phyloP scores from a whole-genome alignment of 1,140 invertebrate species.

The Holotrichia oblita region DNA sequence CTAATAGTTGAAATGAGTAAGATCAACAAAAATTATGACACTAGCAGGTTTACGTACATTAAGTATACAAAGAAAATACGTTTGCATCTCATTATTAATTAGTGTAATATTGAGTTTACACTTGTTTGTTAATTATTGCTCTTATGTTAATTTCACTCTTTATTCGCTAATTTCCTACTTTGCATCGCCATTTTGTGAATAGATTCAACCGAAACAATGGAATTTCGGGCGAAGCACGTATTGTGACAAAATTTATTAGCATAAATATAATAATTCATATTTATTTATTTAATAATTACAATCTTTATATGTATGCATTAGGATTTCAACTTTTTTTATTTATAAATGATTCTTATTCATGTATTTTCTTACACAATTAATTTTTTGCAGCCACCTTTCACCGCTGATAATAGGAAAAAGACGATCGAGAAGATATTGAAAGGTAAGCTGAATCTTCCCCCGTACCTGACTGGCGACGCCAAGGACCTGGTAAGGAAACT shows the following conservation, averaged over 20 bases:
- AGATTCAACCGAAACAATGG: too few relatives aligned
- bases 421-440: constrained; percentile 99
- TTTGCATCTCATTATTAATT: not conserved
- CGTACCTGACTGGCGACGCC: constrained; percentile 95
- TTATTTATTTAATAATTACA: too few relatives aligned
- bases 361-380: not conserved
- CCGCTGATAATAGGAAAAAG: constrained; percentile 95
- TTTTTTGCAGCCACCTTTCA: constrained; percentile 88
- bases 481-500: constrained; percentile 89
- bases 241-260: too few relatives aligned
- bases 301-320: too few relatives aligned
- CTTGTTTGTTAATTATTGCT: too few relatives aligned
- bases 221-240: too few relatives aligned
- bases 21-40: not conserved
- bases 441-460: constrained; percentile 92
- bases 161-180: too few relatives aligned
- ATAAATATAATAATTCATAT: too few relatives aligned
- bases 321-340: too few relatives aligned
- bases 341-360: too few relatives aligned
- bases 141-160: too few relatives aligned
- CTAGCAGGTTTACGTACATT: not conserved
- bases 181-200: too few relatives aligned
- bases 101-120: not conserved
- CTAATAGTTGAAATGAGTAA: not conserved
- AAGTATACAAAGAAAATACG: not conserved